These are phyloP conservation scores for Thaleichthys pacificus DNA, from an alignment of 2,797 vertebrate genomes.

Conservation along the genomic window DNA sequence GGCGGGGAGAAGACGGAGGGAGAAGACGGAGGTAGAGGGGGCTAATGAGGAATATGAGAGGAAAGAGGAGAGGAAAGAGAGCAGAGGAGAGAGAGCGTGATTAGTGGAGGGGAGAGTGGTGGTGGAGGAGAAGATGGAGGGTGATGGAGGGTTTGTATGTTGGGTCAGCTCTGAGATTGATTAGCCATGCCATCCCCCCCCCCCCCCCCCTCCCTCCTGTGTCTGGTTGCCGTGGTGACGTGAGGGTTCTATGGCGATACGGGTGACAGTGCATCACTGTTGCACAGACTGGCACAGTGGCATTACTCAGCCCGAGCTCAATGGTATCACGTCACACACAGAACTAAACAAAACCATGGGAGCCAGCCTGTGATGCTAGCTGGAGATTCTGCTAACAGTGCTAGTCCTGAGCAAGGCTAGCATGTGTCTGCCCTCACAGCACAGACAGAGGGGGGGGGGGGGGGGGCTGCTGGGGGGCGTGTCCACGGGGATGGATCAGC, in stretches of 20 bases:
- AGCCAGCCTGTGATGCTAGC: too few relatives aligned
- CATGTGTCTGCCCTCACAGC: too few relatives aligned
- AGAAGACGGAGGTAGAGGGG: not conserved
- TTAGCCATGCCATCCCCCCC: constrained; percentile 33
- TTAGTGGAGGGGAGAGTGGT: not conserved
- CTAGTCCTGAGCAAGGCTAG: too few relatives aligned
- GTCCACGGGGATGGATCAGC: too few relatives aligned
- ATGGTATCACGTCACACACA: constrained; percentile 54
- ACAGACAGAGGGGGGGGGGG: too few relatives aligned
- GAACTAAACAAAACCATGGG: constrained; percentile 24
- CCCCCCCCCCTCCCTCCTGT: not conserved
- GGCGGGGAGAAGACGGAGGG: too few relatives aligned
- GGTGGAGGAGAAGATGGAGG: not conserved
- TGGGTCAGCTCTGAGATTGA: constrained; percentile 39
- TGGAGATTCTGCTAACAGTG: too few relatives aligned
- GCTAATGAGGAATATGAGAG: constrained; percentile 4
- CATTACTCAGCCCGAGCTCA: constrained; percentile 48
- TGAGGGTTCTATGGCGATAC: not conserved
- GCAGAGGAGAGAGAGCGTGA: not conserved
- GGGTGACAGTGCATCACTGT: constrained; percentile 37
- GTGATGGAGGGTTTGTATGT: not conserved
- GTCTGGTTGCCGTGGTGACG: not conserved
- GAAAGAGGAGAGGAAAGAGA: not conserved
- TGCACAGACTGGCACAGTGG: constrained; percentile 64
- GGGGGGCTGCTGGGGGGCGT: too few relatives aligned